Evolutionary conservation across 2,888 invertebrate species (phyloP), one percentile per base, ranked within the genome.

Genomic region (Carabus problematicus): DNA sequence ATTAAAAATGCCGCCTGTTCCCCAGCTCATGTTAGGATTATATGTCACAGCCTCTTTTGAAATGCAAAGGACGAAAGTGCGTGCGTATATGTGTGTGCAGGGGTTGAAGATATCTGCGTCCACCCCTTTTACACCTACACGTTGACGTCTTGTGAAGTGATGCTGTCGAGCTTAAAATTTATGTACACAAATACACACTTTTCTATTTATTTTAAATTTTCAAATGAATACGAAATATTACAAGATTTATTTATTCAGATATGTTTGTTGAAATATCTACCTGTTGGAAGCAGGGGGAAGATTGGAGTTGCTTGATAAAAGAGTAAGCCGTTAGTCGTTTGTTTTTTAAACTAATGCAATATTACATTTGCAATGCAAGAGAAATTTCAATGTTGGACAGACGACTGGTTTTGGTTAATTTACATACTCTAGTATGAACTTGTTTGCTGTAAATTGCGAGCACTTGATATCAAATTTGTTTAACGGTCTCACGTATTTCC

Each of bases 1-100:
- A 66, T 66, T 66, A 66, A 66, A 66, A 66, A 66, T 66, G 66
- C 66, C 58, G 66, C 58, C 66, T 66, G 66, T 66, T 58, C 58
- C 66, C n/a, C 58, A 58, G 66, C 66, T 66, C 66, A 66, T 66
- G 58, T 66, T 66, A 66, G 66, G 66, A 56, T 66, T 66, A 66
- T 66, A 49, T 58, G 66, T 66, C 66, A 66, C 41, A 59, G 58
- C 66, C 66, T 66, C 58, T 64, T 66, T 66, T 66, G 66, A 58
- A 66, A 58, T 66, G 58, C 58, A 66, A 66, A 56, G 47, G 66
- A 66, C 58, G 66, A 49, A 47, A 66, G 66, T 58, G 66, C 47
- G 55, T 64, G 29, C 6, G 29, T 29, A 29, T 29, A 29, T 41
- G 41, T 41, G 39, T 52, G 39, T 29, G 49, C n/a, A 16, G 52